Conservation (phyloP, 2,888 invertebrate genomes). For the Agapostemon virescens region DNA sequence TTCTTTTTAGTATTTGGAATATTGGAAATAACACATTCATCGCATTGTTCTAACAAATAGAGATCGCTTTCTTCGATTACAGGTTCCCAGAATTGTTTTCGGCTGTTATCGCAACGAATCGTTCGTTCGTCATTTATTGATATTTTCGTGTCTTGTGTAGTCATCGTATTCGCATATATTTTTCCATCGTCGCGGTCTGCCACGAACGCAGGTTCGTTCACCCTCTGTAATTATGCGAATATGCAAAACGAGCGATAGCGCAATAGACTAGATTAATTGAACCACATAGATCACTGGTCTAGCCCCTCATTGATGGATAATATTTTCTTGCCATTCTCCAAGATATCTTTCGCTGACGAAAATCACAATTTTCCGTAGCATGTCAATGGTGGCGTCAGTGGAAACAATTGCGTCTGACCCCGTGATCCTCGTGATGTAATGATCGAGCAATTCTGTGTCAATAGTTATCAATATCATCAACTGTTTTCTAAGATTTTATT, state of each 20-base stretch:
- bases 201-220: slow-evolving; percentile 67
- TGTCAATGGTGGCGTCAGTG: slow-evolving; percentile 39
- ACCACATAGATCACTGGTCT: slow-evolving; percentile 54
- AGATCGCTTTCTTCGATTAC: background rate
- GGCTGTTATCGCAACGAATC: background rate
- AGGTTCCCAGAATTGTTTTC: background rate
- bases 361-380: slow-evolving; percentile 22
- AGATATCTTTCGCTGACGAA: slow-evolving; percentile 34
- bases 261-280: slow-evolving; percentile 70
- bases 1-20: background rate
- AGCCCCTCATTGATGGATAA: slow-evolving; percentile 38
- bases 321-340: slow-evolving; percentile 44
- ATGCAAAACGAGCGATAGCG: slow-evolving; percentile 63
- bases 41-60: background rate
- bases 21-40: background rate
- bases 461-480: slow-evolving; percentile 15
- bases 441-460: slow-evolving; percentile 8
- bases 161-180: background rate
- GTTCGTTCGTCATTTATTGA: background rate
- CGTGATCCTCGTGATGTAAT: slow-evolving; percentile 34
- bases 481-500: slow-evolving; percentile 14
- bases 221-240: slow-evolving; percentile 69
- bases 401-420: slow-evolving; percentile 42
- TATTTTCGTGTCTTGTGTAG: background rate
- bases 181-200: slow-evolving; percentile 6